phyloP scores from a whole-genome alignment of 1,140 invertebrate species.

The Wasmannia auropunctata region DNA sequence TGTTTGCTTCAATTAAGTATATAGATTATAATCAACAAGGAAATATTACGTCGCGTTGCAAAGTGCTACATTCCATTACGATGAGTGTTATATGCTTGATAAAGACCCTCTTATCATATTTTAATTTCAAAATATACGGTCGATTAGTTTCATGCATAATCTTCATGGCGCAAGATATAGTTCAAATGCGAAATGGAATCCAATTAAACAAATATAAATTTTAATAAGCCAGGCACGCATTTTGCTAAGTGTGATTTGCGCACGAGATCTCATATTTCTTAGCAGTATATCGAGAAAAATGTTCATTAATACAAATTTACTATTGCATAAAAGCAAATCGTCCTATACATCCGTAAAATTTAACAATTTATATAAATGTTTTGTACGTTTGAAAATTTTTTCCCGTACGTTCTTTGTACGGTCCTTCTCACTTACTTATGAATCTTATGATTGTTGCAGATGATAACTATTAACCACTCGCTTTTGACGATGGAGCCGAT shows the following conservation, averaged over 20 bases:
- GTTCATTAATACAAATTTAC: background rate
- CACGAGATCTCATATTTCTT: background rate
- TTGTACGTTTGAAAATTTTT: background rate
- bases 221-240: background rate
- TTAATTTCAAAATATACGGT: conserved; percentile 1
- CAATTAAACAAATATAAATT: background rate
- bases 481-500: background rate
- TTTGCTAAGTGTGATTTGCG: background rate
- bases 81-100: background rate
- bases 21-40: background rate
- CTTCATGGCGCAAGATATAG: background rate
- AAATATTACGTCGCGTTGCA: conserved; percentile 17
- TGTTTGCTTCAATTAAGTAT: background rate
- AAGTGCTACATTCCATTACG: background rate
- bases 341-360: background rate
- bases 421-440: background rate
- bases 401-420: background rate
- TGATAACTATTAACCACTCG: background rate
- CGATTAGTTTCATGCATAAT: conserved; percentile 9
- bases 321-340: background rate
- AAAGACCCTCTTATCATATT: background rate
- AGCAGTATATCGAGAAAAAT: background rate
- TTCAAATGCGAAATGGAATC: background rate
- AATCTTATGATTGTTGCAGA: background rate
- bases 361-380: background rate